Base-by-base conservation (phyloP, 2,888 invertebrate species). In the Lasioglossum figueresi region DNA sequence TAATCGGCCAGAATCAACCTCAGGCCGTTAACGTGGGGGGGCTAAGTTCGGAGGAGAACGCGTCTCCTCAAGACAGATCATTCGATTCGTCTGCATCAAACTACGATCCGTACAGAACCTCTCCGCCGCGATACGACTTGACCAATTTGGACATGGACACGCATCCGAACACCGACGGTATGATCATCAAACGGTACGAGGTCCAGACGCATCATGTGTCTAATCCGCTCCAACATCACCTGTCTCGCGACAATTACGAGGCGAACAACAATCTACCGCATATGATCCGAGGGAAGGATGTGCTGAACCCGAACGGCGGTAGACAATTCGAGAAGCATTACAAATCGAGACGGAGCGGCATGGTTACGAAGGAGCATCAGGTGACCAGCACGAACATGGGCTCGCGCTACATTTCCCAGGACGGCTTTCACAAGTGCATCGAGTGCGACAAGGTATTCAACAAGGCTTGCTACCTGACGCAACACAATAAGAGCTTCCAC, bases 401-500 rank as follows among this genome's bases (percentile, higher is more conserved):
- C 79, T 86, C 93, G 75, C 89, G 93, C 80, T 93, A 91, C 56
- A 93, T 94, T 31, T 93, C 93, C 0, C 90, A 93, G 79, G 92
- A 94, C 66, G 95, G 94, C 16, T 88, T 92, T 78, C 96, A 97
- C 94, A 97, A 97, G 95, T 98, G 98, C 95, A 96, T 97, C 93
- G 97, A 97, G 93, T 98, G 98, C 95, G 97, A 97, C 94, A 98
- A 98, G 95, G 95, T 97, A 68, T 98, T 98, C 95, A 97, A 97
- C 94, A 98, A 97, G 92, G 97, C 97, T 76, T 98, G 98, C 95
- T 98, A 98, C 94, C 96, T 98, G 81, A 98, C 98, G 77, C 98
- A 98, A 94, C 98, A 98, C 95, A 98, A 98, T 95, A 98, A 98
- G 95, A 97, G 97, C 90, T 98, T 98, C 95, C 98, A 98, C 95